Conservation (phyloP, 2,113 vertebrate genomes). For the Danionella cerebrum region DNA sequence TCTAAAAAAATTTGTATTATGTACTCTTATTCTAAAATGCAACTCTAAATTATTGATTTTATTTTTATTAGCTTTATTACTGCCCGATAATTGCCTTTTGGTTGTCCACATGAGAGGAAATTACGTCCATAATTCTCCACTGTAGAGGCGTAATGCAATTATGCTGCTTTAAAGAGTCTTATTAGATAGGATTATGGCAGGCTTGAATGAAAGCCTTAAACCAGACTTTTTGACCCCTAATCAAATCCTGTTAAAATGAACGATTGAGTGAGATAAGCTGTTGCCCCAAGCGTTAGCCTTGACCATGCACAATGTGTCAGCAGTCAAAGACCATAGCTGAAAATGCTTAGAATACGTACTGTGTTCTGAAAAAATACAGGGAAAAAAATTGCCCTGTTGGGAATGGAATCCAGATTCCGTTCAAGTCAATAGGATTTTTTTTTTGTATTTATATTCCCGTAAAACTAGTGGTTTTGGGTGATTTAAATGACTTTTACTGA, state of each 20-base stretch:
- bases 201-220: conserved; percentile 15
- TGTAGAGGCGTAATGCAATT: conserved; percentile 9
- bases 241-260: conserved; percentile 22
- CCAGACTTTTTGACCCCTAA: conserved; percentile 27
- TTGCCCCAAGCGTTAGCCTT: background rate
- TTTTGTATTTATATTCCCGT: too few species aligned
- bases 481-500: too few species aligned
- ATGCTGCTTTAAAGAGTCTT: background rate
- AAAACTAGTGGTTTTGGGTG: too few species aligned
- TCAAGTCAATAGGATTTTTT: too few species aligned
- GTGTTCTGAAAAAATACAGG: too few species aligned
- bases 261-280: conserved; percentile 12
- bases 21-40: too few species aligned
- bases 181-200: conserved; percentile 17
- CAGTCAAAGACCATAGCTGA: background rate
- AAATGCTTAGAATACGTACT: background rate
- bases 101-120: background rate
- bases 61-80: background rate
- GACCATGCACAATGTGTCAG: background rate
- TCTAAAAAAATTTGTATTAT: too few species aligned
- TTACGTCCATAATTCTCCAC: background rate
- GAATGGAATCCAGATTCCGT: too few species aligned
- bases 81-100: background rate
- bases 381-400: too few species aligned
- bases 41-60: background rate